Base-by-base conservation (phyloP, 2,888 invertebrate genomes). In the Piscicola geometra region DNA sequence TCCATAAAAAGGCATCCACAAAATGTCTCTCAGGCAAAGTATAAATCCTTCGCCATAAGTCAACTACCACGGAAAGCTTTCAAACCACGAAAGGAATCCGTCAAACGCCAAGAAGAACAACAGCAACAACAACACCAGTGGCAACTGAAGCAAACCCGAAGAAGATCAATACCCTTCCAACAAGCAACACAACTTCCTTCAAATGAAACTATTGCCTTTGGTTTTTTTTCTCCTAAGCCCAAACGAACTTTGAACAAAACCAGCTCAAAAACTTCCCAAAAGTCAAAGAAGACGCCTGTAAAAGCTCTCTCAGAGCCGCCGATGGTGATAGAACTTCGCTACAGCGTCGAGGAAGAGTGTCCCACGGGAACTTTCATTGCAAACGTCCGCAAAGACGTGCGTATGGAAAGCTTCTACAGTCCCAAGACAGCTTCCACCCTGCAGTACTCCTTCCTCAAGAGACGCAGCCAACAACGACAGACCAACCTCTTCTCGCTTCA, bases 401-500 rank as follows among this genome's bases (percentile, higher is more conserved):
- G 33, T 33, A 70, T 56, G 56, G 71, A 75, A 0, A 50, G 33
- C n/a, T 36, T 56, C 21, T 32, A 71, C 71, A 52, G 33, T n/a
- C 1, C 50, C 33, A 41, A 32, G 0, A 69, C 56, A 3, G 30
- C 68, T 47, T 36, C 64, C 0, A 9, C n/a, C n/a, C 35, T 66
- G 64, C 36, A 36, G 35, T 73, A 35, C 33, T 30, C 28, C 0
- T 73, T 35, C 36, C 74, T 66, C 41, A 66, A 73, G 21, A 52
- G 25, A 28, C 33, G 68, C 25, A 68, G 68, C n/a, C 60, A 35
- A 9, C 60, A 56, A 21, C 60, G 60, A 18, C 30, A 70, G 35
- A 52, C 75, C 1, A 32, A 33, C 36, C 30, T 70, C 28, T 70
- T 75, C 52, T 70, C 56, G n/a, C 75, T 79, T 9, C 71, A 78